Evolutionary conservation across 2,113 vertebrate genomes (phyloP), one percentile per base, ranked within the genome.

Genomic region (Puffinus mauretanicus): DNA sequence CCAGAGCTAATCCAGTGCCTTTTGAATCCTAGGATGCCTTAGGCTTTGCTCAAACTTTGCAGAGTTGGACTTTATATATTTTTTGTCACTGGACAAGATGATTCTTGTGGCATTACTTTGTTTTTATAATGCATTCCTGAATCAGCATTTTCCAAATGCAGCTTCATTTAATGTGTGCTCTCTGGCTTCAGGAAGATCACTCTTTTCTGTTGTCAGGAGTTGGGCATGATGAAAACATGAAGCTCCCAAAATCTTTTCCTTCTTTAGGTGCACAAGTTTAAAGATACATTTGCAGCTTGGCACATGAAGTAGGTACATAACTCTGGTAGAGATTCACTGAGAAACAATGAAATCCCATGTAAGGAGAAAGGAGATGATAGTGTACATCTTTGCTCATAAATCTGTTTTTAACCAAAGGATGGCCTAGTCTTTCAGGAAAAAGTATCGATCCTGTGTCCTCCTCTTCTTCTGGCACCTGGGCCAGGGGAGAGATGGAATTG

Each of bases 401-500:
- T 64, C 22, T 76, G 24, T 13, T 90, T 88, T 65, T 64, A 82
- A 54, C 26, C 20, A 42, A 81, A 82, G 10, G 30, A 62, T 60
- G 24, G 17, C 27, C 89, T 75, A 69, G 5, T 6, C 15, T 71
- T 71, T 42, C 46, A 67, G 51, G 64, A 57, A 79, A 82, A 88
- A 65, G 2, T 2, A 46, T 40, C 0, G 0, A 4, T 47, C 22
- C 36, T 26, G 19, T 60, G 24, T 75, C 17, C 3, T 83, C 25
- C 24, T 84, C 47, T 47, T 84, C 22, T 70, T 89, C 51, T 93
- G 11, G 20, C 25, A 73, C 5, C 5, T 10, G 4, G 5, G 5
- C 4, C 5, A 8, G 7, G 7, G 9, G 26, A 13, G 19, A 77
- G 26, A 10, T 27, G 20, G 12, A 72, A 77, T 5, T 65, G 25